These are phyloP conservation scores for Cephus nigrinus DNA, from an alignment of 2,888 invertebrate species.

Conservation along the genomic window DNA sequence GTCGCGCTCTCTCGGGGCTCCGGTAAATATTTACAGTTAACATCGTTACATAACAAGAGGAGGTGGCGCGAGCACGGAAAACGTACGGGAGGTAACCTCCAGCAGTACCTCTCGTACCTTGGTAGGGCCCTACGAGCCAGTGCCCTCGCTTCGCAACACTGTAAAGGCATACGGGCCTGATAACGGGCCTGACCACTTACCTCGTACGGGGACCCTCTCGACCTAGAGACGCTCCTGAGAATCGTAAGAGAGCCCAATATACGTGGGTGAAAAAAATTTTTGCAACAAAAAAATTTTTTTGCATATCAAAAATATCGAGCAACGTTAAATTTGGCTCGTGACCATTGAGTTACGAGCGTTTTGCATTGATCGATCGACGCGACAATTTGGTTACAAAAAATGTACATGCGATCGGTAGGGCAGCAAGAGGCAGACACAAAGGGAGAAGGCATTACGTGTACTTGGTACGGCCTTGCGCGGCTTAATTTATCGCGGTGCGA, in stretches of 20 bases:
- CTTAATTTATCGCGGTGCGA: slow-evolving; percentile 52
- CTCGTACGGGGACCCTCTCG: neutral
- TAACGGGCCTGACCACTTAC: neutral
- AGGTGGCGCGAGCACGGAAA: slow-evolving; percentile 27
- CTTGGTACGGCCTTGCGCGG: slow-evolving; percentile 45
- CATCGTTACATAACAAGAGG: slow-evolving; percentile 56
- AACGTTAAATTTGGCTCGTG: neutral
- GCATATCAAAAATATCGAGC: neutral
- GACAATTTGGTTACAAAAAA: neutral
- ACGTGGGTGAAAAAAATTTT: neutral
- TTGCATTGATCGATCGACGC: neutral
- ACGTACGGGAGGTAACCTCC: neutral
- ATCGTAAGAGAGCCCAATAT: neutral
- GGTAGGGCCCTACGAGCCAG: slow-evolving; percentile 30
- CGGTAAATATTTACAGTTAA: slow-evolving; percentile 63
- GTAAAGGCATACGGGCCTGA: neutral
- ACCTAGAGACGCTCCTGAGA: neutral
- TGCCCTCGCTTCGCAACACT: neutral
- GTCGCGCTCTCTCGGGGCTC: slow-evolving; percentile 29
- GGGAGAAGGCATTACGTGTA: slow-evolving; percentile 6
- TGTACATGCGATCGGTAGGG: neutral
- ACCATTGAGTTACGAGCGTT: neutral
- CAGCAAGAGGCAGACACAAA: neutral
- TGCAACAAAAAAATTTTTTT: neutral
- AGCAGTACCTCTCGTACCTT: neutral